Evolutionary conservation across 1,140 invertebrate species (phyloP).

Genomic region (Samia ricini): DNA sequence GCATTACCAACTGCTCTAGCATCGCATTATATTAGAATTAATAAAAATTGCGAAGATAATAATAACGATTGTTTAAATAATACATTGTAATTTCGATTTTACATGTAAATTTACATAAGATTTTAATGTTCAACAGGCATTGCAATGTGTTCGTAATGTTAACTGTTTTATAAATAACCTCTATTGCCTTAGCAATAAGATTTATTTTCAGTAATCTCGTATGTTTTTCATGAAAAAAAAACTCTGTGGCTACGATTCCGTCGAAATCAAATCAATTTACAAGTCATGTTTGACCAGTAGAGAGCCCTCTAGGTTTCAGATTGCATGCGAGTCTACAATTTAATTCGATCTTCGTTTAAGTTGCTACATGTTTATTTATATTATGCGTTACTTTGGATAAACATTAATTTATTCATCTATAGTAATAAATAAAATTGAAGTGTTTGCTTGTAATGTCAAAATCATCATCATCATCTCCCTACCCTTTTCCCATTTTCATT

Average conservation of each 20-base stretch:
- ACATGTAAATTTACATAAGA: neutral
- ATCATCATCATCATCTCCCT: too few species aligned
- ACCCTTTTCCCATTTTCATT: too few species aligned
- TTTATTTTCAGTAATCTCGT: neutral
- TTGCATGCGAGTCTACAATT: constrained; percentile 28
- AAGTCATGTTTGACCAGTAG: constrained; percentile 61
- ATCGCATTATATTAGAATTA: too few species aligned
- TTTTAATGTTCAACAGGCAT: neutral
- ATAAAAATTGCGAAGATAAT: too few species aligned
- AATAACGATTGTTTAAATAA: too few species aligned
- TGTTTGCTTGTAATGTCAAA: too few species aligned
- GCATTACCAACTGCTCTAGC: too few species aligned
- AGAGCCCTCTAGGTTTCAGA: constrained; percentile 38
- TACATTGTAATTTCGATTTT: too few species aligned
- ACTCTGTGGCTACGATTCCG: neutral
- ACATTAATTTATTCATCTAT: too few species aligned
- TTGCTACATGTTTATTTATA: neutral
- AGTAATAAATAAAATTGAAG: too few species aligned
- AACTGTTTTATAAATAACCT: neutral
- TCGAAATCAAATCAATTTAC: constrained; percentile 61
- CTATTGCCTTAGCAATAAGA: neutral
- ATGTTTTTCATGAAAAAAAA: neutral
- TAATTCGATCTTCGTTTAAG: constrained; percentile 28
- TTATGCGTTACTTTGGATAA: neutral
- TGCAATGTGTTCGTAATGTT: neutral